These are phyloP conservation scores for Apodemus sylvaticus DNA, from an alignment of 2,113 vertebrate genomes.

Conservation along the genomic window DNA sequence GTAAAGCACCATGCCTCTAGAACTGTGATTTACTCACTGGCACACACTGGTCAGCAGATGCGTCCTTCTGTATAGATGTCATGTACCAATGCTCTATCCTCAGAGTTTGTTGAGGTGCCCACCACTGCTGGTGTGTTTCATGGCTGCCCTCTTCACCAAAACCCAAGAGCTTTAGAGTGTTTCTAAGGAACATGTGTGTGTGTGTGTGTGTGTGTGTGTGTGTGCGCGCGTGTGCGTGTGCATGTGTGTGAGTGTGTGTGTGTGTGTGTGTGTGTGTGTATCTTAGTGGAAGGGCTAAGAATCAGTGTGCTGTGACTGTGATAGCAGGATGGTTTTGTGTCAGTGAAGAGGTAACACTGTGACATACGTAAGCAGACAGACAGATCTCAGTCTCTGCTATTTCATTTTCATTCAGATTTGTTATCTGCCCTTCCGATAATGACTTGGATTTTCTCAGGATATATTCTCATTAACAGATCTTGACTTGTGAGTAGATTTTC, in stretches of 20 bases:
- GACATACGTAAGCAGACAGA: not conserved
- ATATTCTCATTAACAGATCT: not conserved
- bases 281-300: not conserved
- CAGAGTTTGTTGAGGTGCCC: not conserved
- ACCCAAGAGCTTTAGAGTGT: not conserved
- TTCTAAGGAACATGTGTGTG: not conserved
- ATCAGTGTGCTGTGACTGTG: not conserved
- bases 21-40: not conserved
- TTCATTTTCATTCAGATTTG: conserved; percentile 29
- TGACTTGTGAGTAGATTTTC: conserved; percentile 47
- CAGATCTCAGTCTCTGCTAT: not conserved
- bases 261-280: not conserved
- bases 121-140: not conserved
- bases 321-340: not conserved
- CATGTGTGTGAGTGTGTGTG: too few species aligned
- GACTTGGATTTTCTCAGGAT: not conserved
- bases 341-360: not conserved
- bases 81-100: not conserved
- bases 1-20: not conserved
- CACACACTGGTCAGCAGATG: not conserved
- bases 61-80: not conserved
- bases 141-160: not conserved
- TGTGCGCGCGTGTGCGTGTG: too few species aligned
- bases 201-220: not conserved
- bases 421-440: not conserved